A percentile compares a stretch with the other conserved stretches of the same genome.
phyloP scores from a whole-genome alignment of 2,888 invertebrate genomes.

The Diplazon laetatorius region DNA sequence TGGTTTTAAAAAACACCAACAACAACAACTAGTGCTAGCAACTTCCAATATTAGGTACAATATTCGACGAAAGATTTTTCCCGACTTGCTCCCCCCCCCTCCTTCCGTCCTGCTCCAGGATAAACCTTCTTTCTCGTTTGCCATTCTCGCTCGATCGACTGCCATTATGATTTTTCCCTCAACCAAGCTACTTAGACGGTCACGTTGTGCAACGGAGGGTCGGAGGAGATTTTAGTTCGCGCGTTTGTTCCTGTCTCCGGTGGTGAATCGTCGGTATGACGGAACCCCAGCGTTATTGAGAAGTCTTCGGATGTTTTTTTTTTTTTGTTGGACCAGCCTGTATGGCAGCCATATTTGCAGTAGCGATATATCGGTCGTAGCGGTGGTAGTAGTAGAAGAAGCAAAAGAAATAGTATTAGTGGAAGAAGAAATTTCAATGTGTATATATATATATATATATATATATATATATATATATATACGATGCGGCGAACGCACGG shows the following conservation, averaged over 20 bases:
- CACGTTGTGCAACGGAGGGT: constrained; percentile 16
- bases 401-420: not conserved
- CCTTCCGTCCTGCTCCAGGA: no score
- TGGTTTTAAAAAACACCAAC: no score
- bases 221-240: constrained; percentile 19
- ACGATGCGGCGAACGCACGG: constrained; percentile 13
- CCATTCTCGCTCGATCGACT: constrained; percentile 30
- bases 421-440: not conserved
- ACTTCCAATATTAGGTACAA: no score
- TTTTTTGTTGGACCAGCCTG: constrained; percentile 12
- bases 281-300: constrained; percentile 26
- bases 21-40: no score
- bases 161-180: constrained; percentile 41
- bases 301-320: constrained; percentile 39
- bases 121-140: not conserved
- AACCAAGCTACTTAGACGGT: no score
- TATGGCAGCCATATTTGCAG: constrained; percentile 18
- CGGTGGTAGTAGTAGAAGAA: not conserved
- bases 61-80: constrained; percentile 4
- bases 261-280: constrained; percentile 5
- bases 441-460: not conserved
- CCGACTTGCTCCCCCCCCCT: not conserved
- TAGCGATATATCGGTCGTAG: not conserved
- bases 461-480: not conserved
- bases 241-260: constrained; percentile 19